These are phyloP conservation scores for Archegozetes longisetosus DNA, from an alignment of 1,140 invertebrate genomes.

Conservation along the genomic window DNA sequence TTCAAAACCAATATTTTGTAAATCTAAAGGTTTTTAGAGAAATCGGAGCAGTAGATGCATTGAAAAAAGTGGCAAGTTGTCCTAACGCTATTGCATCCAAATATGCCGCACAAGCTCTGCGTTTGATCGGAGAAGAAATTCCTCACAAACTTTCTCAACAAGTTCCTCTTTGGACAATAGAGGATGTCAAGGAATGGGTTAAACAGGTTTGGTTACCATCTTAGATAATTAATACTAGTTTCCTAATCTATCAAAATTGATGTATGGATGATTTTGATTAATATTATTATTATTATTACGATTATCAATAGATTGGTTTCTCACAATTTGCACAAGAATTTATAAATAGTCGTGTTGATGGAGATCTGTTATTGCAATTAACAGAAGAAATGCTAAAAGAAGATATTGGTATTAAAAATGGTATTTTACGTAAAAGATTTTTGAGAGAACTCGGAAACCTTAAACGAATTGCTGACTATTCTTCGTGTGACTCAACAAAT, in stretches of 20 bases:
- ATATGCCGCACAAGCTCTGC: conserved; percentile 85
- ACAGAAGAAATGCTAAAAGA: conserved; percentile 78
- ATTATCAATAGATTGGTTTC: conserved; percentile 62
- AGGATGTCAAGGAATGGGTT: conserved; percentile 95
- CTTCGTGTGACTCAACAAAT: conserved; percentile 75
- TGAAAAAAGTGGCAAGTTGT: conserved; percentile 92
- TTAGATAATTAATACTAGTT: neutral
- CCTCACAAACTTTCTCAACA: conserved; percentile 95
- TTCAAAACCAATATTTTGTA: no score
- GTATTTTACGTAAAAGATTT: conserved; percentile 81
- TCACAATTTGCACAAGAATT: conserved; percentile 63
- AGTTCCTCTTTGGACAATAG: conserved; percentile 88
- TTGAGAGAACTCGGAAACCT: conserved; percentile 80
- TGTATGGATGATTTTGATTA: neutral
- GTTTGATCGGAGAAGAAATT: conserved; percentile 86
- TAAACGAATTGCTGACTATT: conserved; percentile 94
- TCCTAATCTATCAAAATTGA: neutral
- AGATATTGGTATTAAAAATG: conserved; percentile 83
- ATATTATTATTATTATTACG: conserved; percentile 16
- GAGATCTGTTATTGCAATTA: conserved; percentile 85
- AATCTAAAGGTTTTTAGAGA: conserved; percentile 57
- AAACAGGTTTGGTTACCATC: conserved; percentile 45
- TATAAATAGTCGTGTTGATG: conserved; percentile 80
- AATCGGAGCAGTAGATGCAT: conserved; percentile 83
- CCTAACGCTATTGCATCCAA: conserved; percentile 95